Evolutionary conservation across 2,888 invertebrate species (phyloP), one percentile per base, ranked within the genome.

Genomic region (Drosophila sordidula): DNA sequence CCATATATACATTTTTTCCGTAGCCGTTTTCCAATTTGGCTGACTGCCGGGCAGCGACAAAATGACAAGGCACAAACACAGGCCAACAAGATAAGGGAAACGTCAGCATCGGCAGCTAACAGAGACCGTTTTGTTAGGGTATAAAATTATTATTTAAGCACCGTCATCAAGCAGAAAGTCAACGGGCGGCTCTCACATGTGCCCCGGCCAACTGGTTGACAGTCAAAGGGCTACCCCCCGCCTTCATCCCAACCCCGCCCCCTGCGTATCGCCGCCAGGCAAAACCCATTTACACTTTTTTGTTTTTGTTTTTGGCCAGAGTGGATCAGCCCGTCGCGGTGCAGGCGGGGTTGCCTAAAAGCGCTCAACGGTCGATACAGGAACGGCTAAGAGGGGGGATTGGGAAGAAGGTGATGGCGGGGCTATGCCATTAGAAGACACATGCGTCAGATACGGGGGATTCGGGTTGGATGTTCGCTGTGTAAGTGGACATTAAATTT

Each of bases 61-160:
- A 69, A 85, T 86, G 85, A 87, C 85, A 82, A 75, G 83, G 85
- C 85, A 80, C 67, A 80, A 87, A 82, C 73, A 81, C 54, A 67
- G 41, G 39, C 8, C 51, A 54, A 56, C 34, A 62, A 65, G 75
- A 75, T 74, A 70, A 50, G 64, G 62, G 59, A 52, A 54, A 66
- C 45, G 52, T 52, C 58, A 64, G 49, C 69, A 67, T 47, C 65
- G 70, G 67, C 80, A 77, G 69, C 70, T 73, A 75, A 64, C 55
- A 55, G 63, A 45, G 46, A 67, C 51, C 73, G 75, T 86, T 83
- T 83, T 86, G 86, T 83, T 80, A 80, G 76, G 77, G 85, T 87
- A 87, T 86, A 86, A 89, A 90, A 90, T 90, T 87, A 83, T 89
- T 80, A 86, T 90, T 89, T 87, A 89, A 89, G 89, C 86, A 90